Evolutionary conservation across 2,113 vertebrate genomes (phyloP), one percentile per base, ranked within the genome.

Genomic region (Oreochromis aureus): DNA sequence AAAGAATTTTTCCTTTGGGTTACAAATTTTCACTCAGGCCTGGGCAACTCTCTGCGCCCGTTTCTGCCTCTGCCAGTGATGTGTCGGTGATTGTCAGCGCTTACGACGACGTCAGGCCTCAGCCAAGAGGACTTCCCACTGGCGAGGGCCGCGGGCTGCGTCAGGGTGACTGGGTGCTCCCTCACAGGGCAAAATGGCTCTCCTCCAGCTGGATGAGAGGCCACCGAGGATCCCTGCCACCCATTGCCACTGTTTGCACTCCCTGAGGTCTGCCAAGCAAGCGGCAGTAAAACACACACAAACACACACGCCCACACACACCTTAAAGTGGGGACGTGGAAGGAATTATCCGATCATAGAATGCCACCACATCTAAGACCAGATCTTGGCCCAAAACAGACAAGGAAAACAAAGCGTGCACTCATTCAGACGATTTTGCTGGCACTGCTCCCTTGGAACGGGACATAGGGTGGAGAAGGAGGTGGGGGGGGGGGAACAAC

Each of bases 301-400:
- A 71, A 86, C 91, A 87, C 91, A 87, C 90, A 86, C 55, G 53
- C 91, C 71, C 83, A 19, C 85, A 78, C 92, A 94, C 93, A 91
- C 92, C 93, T 91, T 95, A 90, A 94, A 95, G 92, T 89, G 89
- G 85, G 87, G 76, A 95, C 89, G 89, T 90, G 93, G 92, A 93
- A 92, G 90, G 94, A 95, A 91, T 96, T 94, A 96, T 94, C 91
- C 89, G 93, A 96, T 95, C 91, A 93, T 93, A 93, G 94, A 94
- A 95, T 83, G 82, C 89, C 91, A 94, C 91, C 94, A 95, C 95
- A 95, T 96, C 95, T 93, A 92, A 96, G 94, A 91, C 80, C 92
- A 93, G 85, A 92, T 92, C 93, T 96, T 95, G 95, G 96, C 95
- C 89, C 80, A 41, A 93, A 92, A 94, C 92, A 92, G 90, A 95